Percentiles rank a stretch among this genome's conserved stretches.
Conservation (phyloP, 2,113 vertebrate species). For the Eleginops maclovinus region DNA sequence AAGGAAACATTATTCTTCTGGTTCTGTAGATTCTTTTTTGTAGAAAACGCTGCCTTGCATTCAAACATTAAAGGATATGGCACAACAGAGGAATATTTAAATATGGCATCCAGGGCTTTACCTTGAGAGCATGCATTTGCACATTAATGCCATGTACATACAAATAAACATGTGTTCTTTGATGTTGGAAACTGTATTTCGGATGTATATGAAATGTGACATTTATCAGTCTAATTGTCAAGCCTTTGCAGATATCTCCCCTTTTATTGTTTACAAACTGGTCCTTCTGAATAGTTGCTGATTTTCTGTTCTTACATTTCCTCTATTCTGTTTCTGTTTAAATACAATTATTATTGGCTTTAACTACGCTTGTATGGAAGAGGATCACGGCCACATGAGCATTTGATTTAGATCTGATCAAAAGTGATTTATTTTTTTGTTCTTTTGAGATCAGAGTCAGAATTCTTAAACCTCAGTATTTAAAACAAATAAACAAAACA, state of each 20-base stretch:
- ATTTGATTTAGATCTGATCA: too few relatives aligned
- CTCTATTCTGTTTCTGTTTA: too few relatives aligned
- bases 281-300: too few relatives aligned
- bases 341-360: too few relatives aligned
- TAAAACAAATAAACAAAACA: too few relatives aligned
- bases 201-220: not conserved
- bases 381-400: too few relatives aligned
- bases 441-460: too few relatives aligned
- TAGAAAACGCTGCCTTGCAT: not conserved
- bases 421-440: too few relatives aligned
- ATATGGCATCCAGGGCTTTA: not conserved
- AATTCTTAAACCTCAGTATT: too few relatives aligned
- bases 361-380: too few relatives aligned
- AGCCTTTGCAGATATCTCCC: not conserved
- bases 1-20: slow-evolving; percentile 4
- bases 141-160: not conserved
- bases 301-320: too few relatives aligned
- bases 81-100: not conserved
- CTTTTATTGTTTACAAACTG: not conserved
- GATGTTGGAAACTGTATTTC: not conserved
- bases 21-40: not conserved
- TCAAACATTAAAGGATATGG: slow-evolving; percentile 6
- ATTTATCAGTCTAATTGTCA: not conserved
- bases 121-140: not conserved
- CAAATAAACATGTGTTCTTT: not conserved